Base-by-base conservation (phyloP, 2,797 vertebrate species). In the Alosa sapidissima region DNA sequence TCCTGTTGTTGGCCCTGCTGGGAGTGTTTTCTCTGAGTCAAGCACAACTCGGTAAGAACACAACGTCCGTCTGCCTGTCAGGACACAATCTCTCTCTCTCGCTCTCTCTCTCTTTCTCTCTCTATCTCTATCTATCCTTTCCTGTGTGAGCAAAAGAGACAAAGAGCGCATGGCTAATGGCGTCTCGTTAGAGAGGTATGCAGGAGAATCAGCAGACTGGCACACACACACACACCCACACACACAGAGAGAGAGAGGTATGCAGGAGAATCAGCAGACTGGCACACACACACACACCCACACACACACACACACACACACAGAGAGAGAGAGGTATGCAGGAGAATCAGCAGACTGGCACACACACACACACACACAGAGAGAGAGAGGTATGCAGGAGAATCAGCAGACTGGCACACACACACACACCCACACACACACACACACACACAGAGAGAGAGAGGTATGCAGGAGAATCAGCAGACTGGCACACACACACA, bases 1-100 rank as follows among this genome's bases (percentile, higher is more conserved):
- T 33, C 24, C 62, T 65, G 24, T 2, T 65, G 62, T 65, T 65
- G 60, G 60, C 3, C 9, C 62, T 65, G 28, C 62, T 65, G 28
- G 62, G 62, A 33, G 62, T 65, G 62, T 65, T 65, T 8, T 65
- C 24, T 33, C 24, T 3, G n/a, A 55, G 10, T 3, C 52, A 55
- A 58, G 55, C 62, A 13, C 62, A 65, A 89, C 96, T 58, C 97
- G 97, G 98, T 97, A 95, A 95, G 92, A 5, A 1, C 10, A 19
- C n/a, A 9, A 51, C 21, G 19, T 58, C 55, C 6, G 6, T 19
- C 54, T 55, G 54, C 28, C 7, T 55, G 54, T 58, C 19, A 21
- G 55, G 49, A 9, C 49, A 1, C 49, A 8, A 10, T 51, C 11
- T 58, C 48, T 49, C 6, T 49, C 48, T 49, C 6, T 49, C 48